Evolutionary conservation across 2,888 invertebrate species (phyloP).

Genomic region (Ecdyonurus torrentis): DNA sequence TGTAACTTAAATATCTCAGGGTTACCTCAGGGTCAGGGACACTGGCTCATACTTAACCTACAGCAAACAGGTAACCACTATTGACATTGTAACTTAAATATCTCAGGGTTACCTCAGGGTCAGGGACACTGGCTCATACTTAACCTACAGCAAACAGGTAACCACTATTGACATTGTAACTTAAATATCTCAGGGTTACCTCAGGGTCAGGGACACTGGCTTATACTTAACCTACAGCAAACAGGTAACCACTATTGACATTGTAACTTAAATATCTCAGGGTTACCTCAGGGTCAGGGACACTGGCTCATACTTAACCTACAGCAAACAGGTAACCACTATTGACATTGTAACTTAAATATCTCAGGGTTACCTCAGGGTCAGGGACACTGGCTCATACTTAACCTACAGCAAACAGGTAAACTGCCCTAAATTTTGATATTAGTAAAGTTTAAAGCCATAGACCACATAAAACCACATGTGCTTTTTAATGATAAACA

Average conservation of each 20-base stretch:
- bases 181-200: conserved; percentile 30
- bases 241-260: conserved; percentile 47
- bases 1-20: conserved; percentile 28
- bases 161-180: too few relatives aligned
- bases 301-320: conserved; percentile 61
- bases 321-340: conserved; percentile 49
- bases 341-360: too few relatives aligned
- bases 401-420: conserved; percentile 59
- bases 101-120: conserved; percentile 29
- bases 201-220: conserved; percentile 40
- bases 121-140: conserved; percentile 50
- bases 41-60: conserved; percentile 59
- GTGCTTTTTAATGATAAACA: too few relatives aligned
- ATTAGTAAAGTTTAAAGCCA: too few relatives aligned
- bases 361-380: conserved; percentile 29
- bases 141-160: conserved; percentile 57
- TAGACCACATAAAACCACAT: too few relatives aligned
- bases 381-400: conserved; percentile 48
- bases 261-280: conserved; percentile 26
- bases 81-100: conserved; percentile 29
- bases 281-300: conserved; percentile 31
- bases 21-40: conserved; percentile 31
- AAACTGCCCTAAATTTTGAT: too few relatives aligned
- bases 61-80: conserved; percentile 51
- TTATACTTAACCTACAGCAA: conserved; percentile 56